Evolutionary conservation across 2,888 invertebrate genomes (phyloP).

Genomic region (Hemistola chrysoprasaria): DNA sequence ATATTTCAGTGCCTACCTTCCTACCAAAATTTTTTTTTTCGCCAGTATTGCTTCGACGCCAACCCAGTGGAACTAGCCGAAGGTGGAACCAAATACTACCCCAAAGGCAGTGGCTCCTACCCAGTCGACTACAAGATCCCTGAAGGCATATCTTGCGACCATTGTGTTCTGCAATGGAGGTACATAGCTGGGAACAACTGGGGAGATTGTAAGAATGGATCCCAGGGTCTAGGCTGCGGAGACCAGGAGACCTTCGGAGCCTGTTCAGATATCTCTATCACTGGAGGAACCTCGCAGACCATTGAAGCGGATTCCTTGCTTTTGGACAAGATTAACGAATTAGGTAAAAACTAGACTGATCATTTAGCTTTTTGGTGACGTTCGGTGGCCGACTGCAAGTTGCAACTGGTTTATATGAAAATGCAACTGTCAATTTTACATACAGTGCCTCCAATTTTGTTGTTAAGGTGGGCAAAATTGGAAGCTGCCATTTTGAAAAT

Average conservation of each 20-base stretch:
- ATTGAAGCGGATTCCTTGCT: slow-evolving; percentile 17
- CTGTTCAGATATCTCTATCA: slow-evolving; percentile 89
- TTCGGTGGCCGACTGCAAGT: too few relatives aligned
- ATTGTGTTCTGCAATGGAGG: slow-evolving; percentile 93
- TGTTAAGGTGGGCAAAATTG: too few relatives aligned
- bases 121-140: slow-evolving; percentile 84
- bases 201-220: slow-evolving; percentile 87
- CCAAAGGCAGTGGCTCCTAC: slow-evolving; percentile 87
- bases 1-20: too few relatives aligned
- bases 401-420: too few relatives aligned
- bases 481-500: too few relatives aligned
- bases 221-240: slow-evolving; percentile 90
- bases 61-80: slow-evolving; percentile 82
- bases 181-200: slow-evolving; percentile 93
- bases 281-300: slow-evolving; percentile 9
- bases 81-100: slow-evolving; percentile 84
- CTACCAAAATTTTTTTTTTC: too few relatives aligned
- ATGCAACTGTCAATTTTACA: too few relatives aligned
- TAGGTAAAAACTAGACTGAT: slow-evolving; percentile 23
- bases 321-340: slow-evolving; percentile 9
- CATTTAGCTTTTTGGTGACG: too few relatives aligned
- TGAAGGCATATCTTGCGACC: slow-evolving; percentile 85
- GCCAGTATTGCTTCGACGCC: slow-evolving; percentile 88
- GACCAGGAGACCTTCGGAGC: slow-evolving; percentile 93
- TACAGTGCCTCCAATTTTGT: too few relatives aligned